Percentiles rank a stretch among this genome's conserved stretches.
phyloP scores from a whole-genome alignment of 1,140 invertebrate species.

The Ruditapes philippinarum region DNA sequence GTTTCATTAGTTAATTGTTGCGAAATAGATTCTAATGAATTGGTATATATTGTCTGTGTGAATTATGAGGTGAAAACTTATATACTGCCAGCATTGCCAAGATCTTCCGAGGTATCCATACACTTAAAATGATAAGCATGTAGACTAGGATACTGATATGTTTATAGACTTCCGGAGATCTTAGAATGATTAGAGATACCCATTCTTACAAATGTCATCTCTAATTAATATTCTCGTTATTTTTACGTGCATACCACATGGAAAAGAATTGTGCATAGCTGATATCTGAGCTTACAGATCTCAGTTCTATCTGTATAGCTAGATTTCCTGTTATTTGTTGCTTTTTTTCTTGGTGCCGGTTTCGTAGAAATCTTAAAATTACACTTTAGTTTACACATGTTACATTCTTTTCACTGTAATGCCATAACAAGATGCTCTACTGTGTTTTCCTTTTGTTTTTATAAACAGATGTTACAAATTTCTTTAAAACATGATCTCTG shows the following conservation, averaged over 20 bases:
- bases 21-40: slow-evolving; percentile 8
- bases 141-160: slow-evolving; percentile 13
- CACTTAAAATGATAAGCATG: background rate
- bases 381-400: background rate
- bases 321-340: too few relatives aligned
- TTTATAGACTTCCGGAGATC: slow-evolving; percentile 7
- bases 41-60: background rate
- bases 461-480: background rate
- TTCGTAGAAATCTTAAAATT: too few relatives aligned
- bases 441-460: background rate
- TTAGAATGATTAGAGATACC: background rate
- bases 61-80: background rate
- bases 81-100: background rate
- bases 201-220: slow-evolving; percentile 23
- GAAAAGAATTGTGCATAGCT: background rate
- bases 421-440: background rate
- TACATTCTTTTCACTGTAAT: background rate
- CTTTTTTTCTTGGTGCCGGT: too few relatives aligned
- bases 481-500: background rate
- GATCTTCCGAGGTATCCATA: background rate
- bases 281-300: background rate
- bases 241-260: slow-evolving; percentile 10
- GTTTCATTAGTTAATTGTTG: slow-evolving; percentile 7
- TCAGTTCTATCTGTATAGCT: background rate
- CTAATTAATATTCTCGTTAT: slow-evolving; percentile 28